These are phyloP conservation scores for Asobara japonica DNA, from an alignment of 1,140 invertebrate species.

Conservation along the genomic window DNA sequence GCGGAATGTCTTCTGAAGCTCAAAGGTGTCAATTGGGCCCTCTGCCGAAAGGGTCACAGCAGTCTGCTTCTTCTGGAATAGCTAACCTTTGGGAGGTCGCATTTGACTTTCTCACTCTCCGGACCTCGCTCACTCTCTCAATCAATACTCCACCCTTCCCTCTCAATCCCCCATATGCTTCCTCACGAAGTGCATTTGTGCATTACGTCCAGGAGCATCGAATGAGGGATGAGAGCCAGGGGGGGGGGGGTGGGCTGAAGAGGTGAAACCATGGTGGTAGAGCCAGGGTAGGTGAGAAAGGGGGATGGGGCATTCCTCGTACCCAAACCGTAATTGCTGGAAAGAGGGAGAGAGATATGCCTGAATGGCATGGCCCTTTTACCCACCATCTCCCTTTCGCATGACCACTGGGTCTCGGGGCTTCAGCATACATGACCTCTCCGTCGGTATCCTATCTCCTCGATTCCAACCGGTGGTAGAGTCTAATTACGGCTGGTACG, in stretches of 20 bases:
- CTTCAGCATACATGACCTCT: constrained; percentile 39
- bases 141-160: neutral
- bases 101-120: too few relatives aligned
- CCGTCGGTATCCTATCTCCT: constrained; percentile 24
- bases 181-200: constrained; percentile 39
- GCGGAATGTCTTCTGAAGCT: neutral
- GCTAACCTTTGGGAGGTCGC: too few relatives aligned
- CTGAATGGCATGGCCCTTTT: neutral
- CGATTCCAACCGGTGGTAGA: constrained; percentile 12
- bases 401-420: constrained; percentile 20
- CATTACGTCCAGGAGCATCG: neutral
- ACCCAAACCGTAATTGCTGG: constrained; percentile 44
- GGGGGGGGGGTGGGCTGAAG: constrained; percentile 8
- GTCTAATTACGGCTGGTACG: constrained; percentile 22
- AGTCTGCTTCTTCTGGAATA: too few relatives aligned
- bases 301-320: constrained; percentile 20
- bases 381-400: neutral
- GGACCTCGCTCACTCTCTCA: neutral
- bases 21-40: too few relatives aligned
- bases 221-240: constrained; percentile 12
- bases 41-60: too few relatives aligned
- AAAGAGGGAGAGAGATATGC: constrained; percentile 35
- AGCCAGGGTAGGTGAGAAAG: neutral
- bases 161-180: neutral
- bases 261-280: neutral